phyloP scores from a whole-genome alignment of 2,113 vertebrate genomes.

The Hirundichthys speculiger region DNA sequence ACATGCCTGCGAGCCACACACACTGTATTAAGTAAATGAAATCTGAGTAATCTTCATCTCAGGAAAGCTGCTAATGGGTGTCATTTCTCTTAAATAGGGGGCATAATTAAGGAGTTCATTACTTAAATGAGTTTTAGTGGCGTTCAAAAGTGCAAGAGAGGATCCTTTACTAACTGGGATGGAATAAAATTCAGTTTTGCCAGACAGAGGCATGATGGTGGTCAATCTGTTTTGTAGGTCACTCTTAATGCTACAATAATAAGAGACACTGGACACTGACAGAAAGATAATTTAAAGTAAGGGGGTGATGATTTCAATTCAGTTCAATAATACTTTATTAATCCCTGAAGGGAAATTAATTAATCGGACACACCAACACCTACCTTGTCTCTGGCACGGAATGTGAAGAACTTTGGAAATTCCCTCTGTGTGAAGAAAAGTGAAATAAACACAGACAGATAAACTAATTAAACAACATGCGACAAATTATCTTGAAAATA shows the following conservation, averaged over 20 bases:
- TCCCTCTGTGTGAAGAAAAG: constrained; percentile 87
- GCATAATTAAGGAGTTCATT: constrained; percentile 86
- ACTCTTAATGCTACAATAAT: neutral
- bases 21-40: constrained; percentile 78
- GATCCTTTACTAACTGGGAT: constrained; percentile 65
- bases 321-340: too few relatives aligned
- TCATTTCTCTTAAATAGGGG: constrained; percentile 81
- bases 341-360: too few relatives aligned
- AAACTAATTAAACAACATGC: neutral
- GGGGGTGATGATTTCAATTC: too few relatives aligned
- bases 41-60: constrained; percentile 76
- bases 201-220: neutral
- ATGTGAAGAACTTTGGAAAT: constrained; percentile 99
- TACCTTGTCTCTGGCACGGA: constrained; percentile 97
- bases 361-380: constrained; percentile 30
- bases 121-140: constrained; percentile 83
- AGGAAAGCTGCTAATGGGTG: constrained; percentile 77
- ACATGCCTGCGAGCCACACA: constrained; percentile 68
- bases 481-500: neutral
- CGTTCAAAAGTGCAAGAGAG: constrained; percentile 61
- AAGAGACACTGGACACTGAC: neutral
- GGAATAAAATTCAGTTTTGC: constrained; percentile 61
- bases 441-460: neutral
- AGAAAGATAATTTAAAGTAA: too few relatives aligned
- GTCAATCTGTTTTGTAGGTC: neutral